Percentiles rank a stretch among this genome's conserved stretches.
Evolutionary conservation across 2,113 vertebrate species (phyloP).

Genomic region (Marmota flaviventris): DNA sequence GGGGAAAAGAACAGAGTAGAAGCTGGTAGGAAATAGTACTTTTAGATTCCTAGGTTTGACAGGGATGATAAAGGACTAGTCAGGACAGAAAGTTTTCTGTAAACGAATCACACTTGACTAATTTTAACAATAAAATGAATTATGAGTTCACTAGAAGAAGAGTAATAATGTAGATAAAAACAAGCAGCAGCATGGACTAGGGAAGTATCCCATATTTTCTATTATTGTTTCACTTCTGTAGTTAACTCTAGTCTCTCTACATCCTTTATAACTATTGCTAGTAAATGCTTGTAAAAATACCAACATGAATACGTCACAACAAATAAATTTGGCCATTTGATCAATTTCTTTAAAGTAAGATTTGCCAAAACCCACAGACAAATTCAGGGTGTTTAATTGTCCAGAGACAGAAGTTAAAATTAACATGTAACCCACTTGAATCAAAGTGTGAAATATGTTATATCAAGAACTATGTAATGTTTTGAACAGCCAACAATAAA

Average conservation of each 20-base stretch:
- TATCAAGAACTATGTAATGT: no score
- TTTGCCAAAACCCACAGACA: neutral
- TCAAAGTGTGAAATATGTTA: no score
- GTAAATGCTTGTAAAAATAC: slow-evolving; percentile 40
- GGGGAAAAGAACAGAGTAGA: neutral
- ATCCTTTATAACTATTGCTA: neutral
- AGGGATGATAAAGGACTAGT: neutral
- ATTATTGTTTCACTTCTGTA: slow-evolving; percentile 12
- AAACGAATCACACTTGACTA: slow-evolving; percentile 29
- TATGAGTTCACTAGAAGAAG: neutral
- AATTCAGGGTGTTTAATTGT: slow-evolving; percentile 23
- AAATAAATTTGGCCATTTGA: neutral
- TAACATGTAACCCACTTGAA: neutral
- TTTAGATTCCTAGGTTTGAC: neutral
- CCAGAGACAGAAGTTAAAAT: slow-evolving; percentile 38
- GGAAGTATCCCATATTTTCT: neutral
- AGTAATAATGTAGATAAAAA: neutral
- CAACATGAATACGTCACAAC: neutral
- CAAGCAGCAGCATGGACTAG: neutral
- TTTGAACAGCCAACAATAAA: no score
- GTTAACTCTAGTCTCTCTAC: slow-evolving; percentile 12
- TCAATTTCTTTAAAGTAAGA: slow-evolving; percentile 18
- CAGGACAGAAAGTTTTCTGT: slow-evolving; percentile 16
- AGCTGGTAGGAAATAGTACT: neutral
- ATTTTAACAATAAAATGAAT: neutral